Evolutionary conservation across 1,140 invertebrate species (phyloP).

Genomic region (Marisa cornuarietis): DNA sequence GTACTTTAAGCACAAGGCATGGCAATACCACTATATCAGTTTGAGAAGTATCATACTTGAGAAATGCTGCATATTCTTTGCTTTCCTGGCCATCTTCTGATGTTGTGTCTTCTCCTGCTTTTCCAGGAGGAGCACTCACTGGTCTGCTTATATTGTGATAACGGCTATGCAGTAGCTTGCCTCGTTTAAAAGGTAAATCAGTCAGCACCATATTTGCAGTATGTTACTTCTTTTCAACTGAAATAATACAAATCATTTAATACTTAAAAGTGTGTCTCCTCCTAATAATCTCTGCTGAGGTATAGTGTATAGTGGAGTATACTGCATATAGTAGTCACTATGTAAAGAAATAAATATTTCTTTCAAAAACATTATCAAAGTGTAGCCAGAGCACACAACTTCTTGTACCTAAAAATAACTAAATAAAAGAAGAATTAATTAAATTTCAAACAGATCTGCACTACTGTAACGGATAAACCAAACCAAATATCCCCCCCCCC

Average conservation of each 20-base stretch:
- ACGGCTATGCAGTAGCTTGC: slow-evolving; percentile 50
- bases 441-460: no score
- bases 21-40: not conserved
- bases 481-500: no score
- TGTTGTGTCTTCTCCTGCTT: slow-evolving; percentile 38
- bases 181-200: slow-evolving; percentile 56
- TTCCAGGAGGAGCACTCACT: slow-evolving; percentile 46
- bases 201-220: slow-evolving; percentile 57
- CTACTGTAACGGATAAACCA: no score
- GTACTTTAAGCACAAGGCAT: no score
- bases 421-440: no score
- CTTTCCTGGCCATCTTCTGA: slow-evolving; percentile 39
- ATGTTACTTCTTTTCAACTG: not conserved
- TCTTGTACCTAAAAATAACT: no score
- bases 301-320: no score
- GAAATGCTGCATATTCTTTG: slow-evolving; percentile 60
- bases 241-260: not conserved
- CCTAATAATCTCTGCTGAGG: no score
- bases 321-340: no score
- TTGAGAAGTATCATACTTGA: slow-evolving; percentile 44
- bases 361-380: no score
- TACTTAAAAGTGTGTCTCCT: not conserved
- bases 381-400: no score
- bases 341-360: no score
- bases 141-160: slow-evolving; percentile 49